Base-by-base conservation (phyloP, 2,888 invertebrate species). In the Pollenia amentaria region DNA sequence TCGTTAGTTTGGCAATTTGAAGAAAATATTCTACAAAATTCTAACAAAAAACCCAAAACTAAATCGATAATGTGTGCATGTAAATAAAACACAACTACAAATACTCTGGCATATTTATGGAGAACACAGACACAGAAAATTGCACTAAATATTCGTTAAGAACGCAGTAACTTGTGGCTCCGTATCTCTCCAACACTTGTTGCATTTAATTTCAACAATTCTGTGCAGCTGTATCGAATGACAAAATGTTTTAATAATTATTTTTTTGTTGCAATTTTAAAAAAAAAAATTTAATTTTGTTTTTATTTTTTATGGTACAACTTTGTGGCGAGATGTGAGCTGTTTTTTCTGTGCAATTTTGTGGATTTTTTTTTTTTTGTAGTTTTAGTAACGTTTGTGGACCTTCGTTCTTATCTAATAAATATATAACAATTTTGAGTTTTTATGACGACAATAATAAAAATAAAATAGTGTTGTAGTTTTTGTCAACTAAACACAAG, bases 401-500 rank as follows among this genome's bases (percentile, higher is more conserved):
- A 57, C 64, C 77, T 77, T 51, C 40, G 40, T 76, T 76, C 77
- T 85, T 85, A 81, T 85, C 81, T 78, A 85, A 81, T 11, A 77
- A 29, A 72, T 78, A 38, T 44, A 67, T 60, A 64, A 77, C 67
- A 57, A 67, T 72, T 85, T 77, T 57, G 42, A 69, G n/a, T 67
- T 65, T 73, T 72, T 81, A 67, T 81, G 75, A 77, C 65, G 44
- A 76, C 67, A 65, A 51, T 18, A 82, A 76, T 69, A 67, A 70
- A 64, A 44, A 60, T 76, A 6, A 55, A 42, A 60, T 55, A 76
- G 55, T 76, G 29, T 29, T 64, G 14, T n/a, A 38, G 46, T 78
- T 42, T 69, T 48, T 60, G 57, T 60, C 29, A 57, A 40, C 8
- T 55, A 62, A n/a, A 62, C 7, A 8, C 2, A 1, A 40, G n/a